These are phyloP conservation scores for Diadegma fenestrale DNA, from an alignment of 2,888 invertebrate genomes.

Conservation along the genomic window DNA sequence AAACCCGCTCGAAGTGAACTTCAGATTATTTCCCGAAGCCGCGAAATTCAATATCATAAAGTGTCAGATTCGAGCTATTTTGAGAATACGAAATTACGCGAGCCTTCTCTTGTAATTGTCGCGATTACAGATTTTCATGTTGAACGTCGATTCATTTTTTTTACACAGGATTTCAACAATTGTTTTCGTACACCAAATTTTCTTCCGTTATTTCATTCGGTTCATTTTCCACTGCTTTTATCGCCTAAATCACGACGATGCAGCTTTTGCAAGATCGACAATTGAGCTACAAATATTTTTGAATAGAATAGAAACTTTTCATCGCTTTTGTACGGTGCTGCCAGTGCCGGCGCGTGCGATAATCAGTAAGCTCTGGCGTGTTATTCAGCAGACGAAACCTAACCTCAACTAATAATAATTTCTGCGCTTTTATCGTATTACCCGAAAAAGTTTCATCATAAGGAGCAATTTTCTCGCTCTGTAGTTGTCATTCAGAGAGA, in stretches of 20 bases:
- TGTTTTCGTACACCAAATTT: too few relatives aligned
- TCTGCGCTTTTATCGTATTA: background rate
- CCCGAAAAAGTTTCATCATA: background rate
- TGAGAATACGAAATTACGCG: background rate
- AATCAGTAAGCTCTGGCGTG: background rate
- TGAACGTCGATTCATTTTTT: too few relatives aligned
- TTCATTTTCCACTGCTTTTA: too few relatives aligned
- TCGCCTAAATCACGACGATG: too few relatives aligned
- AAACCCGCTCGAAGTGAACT: constrained; percentile 28
- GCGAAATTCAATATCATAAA: background rate
- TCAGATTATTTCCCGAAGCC: background rate
- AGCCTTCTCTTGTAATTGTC: background rate
- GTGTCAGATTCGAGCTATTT: too few relatives aligned
- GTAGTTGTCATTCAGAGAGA: background rate
- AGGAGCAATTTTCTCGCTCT: background rate
- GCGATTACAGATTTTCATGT: background rate
- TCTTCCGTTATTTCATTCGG: too few relatives aligned
- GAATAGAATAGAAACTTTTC: background rate
- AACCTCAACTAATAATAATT: constrained; percentile 21
- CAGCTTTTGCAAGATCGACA: too few relatives aligned
- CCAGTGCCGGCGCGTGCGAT: background rate
- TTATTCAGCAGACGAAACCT: background rate
- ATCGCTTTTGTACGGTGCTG: background rate
- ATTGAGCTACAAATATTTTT: background rate
- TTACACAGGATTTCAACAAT: too few relatives aligned